Base-by-base conservation (phyloP, 2,888 invertebrate genomes). In the Andrena hattorfiana region DNA sequence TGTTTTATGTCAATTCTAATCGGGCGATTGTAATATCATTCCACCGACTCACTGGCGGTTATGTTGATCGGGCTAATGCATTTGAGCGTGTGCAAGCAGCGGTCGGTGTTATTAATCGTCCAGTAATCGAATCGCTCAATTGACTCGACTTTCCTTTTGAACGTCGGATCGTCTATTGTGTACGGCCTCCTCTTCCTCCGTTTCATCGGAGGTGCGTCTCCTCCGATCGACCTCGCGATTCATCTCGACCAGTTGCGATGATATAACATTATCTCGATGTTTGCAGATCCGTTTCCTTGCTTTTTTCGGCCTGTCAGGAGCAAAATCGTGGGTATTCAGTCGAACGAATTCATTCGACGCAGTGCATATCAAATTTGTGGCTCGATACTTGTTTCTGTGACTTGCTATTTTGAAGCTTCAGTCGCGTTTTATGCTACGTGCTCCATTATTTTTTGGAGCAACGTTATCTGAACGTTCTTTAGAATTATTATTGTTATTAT, bases 51-150 rank as follows among this genome's bases (percentile, higher is more conserved):
- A 82, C 73, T 68, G 73, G 68, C 64, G 77, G 76, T 80, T 84
- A 82, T 84, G 80, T 84, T 88, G 77, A 82, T 80, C 87, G 67
- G 66, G 66, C 85, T 87, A 87, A 87, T 83, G 82, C 85, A 77
- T 89, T 89, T 87, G 85, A 87, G 77, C 60, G 71, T 82, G 85
- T 80, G 77, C 84, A 85, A 87, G 72, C 76, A 59, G 64, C 78
- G 81, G 62, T 75, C 78, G 77, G 77, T 82, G 80, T 72, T 89
- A 89, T 89, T 87, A 89, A 88, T 88, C 87, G 82, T 62, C 69
- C 80, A 76, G 76, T 87, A 88, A 88, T 89, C 87, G 85, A 89
- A 88, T 88, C 87, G 84, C 74, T 87, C 89, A 87, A 87, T 88
- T 89, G 89, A 89, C 88, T 89, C 82, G 85, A 76, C 81, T 89